Base-by-base conservation (phyloP, 2,888 invertebrate genomes). In the Camponotus fellah region DNA sequence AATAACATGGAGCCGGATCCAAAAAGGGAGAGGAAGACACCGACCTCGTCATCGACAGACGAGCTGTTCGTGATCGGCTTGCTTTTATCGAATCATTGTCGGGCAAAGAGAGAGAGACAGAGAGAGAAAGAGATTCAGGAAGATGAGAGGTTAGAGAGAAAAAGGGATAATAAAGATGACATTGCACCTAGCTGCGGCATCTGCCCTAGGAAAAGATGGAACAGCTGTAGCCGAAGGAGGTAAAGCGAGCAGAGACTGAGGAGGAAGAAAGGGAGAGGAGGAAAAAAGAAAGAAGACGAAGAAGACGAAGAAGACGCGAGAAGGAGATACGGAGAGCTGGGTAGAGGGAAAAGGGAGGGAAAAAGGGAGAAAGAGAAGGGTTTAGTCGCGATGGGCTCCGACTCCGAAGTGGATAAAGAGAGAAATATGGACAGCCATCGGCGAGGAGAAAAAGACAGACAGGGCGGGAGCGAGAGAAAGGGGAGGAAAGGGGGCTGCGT, bases 101-200 rank as follows among this genome's bases (percentile, higher is more conserved):
- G 32, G 76, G 40, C n/a, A 64, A 58, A 76, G n/a, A 66, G 64
- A 66, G 64, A 56, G 32, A 58, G 43, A 86, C 26, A 1, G 26
- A 26, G 2, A 26, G 26, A 26, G 26, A 26, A 26, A 26, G 88
- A 88, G 85, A 86, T 34, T 21, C 37, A n/a, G 85, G 87, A 87
- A 58, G 40, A 49, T n/a, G 40, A 69, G 46, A 40, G 49, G 66
- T 40, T 75, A 75, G 60, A 53, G 46, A 68, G 60, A 71, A 72
- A 69, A 64, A 82, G 83, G 82, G 49, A 82, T 88, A 90, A 91
- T 88, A 91, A 91, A 91, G 89, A 89, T 89, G 91, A 89, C 83
- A 90, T 91, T 92, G 92, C 92, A 92, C 91, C 91, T 90, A 92
- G 87, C 88, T 87, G 79, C 86, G 91, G 92, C 92, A 92, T 92